Percentiles rank a stretch among this genome's conserved stretches.
phyloP scores from a whole-genome alignment of 1,140 invertebrate genomes.

The Drosophila santomea region DNA sequence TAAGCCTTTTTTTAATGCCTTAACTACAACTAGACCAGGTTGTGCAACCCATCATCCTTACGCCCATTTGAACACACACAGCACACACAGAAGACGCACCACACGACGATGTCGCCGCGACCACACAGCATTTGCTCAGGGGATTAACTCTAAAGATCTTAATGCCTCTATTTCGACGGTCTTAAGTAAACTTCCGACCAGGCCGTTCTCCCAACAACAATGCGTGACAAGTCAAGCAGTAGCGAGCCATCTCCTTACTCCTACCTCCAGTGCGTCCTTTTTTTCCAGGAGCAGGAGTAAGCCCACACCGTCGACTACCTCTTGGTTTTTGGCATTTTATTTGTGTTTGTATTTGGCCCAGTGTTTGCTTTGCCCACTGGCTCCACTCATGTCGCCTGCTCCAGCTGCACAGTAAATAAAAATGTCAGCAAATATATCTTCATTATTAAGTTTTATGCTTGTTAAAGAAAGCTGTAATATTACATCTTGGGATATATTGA shows the following conservation, averaged over 20 bases:
- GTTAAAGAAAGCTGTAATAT: too few relatives aligned
- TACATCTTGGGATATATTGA: too few relatives aligned
- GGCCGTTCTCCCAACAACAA: constrained; percentile 36
- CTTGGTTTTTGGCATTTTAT: constrained; percentile 58
- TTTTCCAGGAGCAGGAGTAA: background rate
- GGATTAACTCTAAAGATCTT: constrained; percentile 84
- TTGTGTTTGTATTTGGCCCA: constrained; percentile 74
- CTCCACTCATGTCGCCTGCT: constrained; percentile 51
- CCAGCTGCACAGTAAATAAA: constrained; percentile 17
- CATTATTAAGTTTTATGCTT: background rate
- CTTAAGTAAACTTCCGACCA: constrained; percentile 78
- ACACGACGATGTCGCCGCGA: constrained; percentile 58
- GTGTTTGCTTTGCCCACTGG: constrained; percentile 77
- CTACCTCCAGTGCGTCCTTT: background rate
- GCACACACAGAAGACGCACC: constrained; percentile 24
- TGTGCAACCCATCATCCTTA: constrained; percentile 10
- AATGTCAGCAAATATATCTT: too few relatives aligned
- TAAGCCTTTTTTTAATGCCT: constrained; percentile 75
- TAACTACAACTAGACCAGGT: constrained; percentile 69
- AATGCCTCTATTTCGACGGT: constrained; percentile 84
- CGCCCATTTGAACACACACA: background rate
- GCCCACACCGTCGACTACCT: background rate
- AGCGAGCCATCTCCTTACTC: constrained; percentile 22
- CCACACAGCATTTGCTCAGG: constrained; percentile 79
- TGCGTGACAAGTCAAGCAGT: constrained; percentile 78